Evolutionary conservation across 2,888 invertebrate genomes (phyloP).

Genomic region (Cantharis flavilabris): DNA sequence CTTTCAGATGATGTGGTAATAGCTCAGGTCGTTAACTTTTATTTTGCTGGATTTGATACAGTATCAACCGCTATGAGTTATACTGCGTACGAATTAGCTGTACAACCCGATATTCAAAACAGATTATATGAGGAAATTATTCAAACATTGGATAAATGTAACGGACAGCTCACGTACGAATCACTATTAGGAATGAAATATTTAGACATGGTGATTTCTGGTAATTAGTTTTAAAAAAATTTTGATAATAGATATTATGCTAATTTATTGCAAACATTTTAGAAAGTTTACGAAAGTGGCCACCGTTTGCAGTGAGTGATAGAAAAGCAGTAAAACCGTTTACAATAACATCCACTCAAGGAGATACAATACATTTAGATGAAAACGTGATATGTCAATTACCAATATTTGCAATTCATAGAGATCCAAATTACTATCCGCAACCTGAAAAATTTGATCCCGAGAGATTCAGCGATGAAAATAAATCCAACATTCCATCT

Average conservation of each 20-base stretch:
- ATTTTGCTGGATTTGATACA: constrained; percentile 60
- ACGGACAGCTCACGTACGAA: constrained; percentile 56
- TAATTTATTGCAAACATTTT: neutral
- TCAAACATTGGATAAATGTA: constrained; percentile 38
- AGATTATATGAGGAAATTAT: constrained; percentile 61
- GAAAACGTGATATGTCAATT: constrained; percentile 29
- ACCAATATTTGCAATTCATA: constrained; percentile 41
- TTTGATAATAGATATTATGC: neutral
- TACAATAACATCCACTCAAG: constrained; percentile 29
- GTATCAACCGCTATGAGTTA: constrained; percentile 58
- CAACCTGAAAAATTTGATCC: constrained; percentile 47
- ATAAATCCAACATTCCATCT: constrained; percentile 56
- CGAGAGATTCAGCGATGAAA: constrained; percentile 57
- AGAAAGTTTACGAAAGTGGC: constrained; percentile 40
- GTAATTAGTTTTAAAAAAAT: constrained; percentile 33
- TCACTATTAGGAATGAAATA: constrained; percentile 54
- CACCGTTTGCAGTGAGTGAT: constrained; percentile 26
- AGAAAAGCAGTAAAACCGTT: constrained; percentile 33
- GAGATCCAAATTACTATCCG: constrained; percentile 41
- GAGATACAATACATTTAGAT: neutral
- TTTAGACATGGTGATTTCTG: constrained; percentile 60
- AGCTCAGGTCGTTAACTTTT: constrained; percentile 61
- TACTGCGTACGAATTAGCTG: constrained; percentile 61
- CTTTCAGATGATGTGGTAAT: constrained; percentile 56
- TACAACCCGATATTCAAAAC: constrained; percentile 63